Evolutionary conservation across 2,797 vertebrate species (phyloP), one percentile per base, ranked within the genome.

Genomic region (Hafferia zeledoni): DNA sequence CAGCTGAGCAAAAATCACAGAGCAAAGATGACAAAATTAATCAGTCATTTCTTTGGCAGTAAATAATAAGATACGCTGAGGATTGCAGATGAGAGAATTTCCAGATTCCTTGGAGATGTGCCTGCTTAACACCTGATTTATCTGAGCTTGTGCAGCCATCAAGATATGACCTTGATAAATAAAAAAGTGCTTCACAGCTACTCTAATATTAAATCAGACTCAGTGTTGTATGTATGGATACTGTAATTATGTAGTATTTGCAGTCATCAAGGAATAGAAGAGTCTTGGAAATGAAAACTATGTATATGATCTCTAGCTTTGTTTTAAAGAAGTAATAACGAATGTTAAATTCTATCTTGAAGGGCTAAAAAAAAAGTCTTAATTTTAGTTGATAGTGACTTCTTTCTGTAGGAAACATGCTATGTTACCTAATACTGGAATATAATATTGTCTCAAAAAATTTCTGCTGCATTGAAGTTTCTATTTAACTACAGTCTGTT

Each of bases 11-110:
- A 90, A 96, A 97, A 98, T 97, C 97, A 94, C 91, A 90, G 93
- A 95, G 93, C 94, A 97, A 96, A 97, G 90, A 98, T 98, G 98
- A 98, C 98, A 98, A 98, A 98, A 96, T 98, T 97, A 97, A 98
- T 98, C 98, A 98, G 97, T 98, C 97, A 96, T 97, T 98, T 97
- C 95, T 96, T 95, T 97, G 97, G 97, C 98, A 97, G 94, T 98
- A 98, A 98, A 98, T 98, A 98, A 97, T 97, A 96, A 97, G 96
- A 95, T 98, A 93, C 94, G 97, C 97, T 97, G 97, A 98, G 95
- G 96, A 97, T 89, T 97, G 94, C 97, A 97, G 97, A 98, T 97
- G 97, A 98, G 97, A 97, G 92, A 93, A 93, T 96, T 95, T 96
- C 89, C 95, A 92, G 90, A 93, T 96, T 97, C 97, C 97, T 97